Conservation (phyloP, 2,797 vertebrate species). For the Erpetoichthys calabaricus region DNA sequence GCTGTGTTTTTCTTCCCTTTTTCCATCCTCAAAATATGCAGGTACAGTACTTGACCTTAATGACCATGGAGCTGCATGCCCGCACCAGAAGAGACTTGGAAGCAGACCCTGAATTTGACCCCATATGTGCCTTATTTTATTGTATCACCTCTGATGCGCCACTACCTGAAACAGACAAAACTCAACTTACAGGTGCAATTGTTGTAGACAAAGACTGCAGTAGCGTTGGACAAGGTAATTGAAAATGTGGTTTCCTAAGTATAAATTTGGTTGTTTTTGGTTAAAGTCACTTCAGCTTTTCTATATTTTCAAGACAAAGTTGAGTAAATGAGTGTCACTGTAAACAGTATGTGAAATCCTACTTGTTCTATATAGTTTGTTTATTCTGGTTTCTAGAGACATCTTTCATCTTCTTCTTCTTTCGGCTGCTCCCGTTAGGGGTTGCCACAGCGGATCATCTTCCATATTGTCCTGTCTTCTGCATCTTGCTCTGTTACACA, state of each 20-base stretch:
- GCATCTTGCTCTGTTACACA: no score
- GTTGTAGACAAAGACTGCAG: slow-evolving; percentile 67
- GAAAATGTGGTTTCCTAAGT: background rate
- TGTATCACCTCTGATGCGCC: slow-evolving; percentile 72
- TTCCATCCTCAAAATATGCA: slow-evolving; percentile 23
- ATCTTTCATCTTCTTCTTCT: no score
- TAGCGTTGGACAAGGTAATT: slow-evolving; percentile 49
- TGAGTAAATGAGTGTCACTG: no score
- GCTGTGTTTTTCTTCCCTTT: background rate
- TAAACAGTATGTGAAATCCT: no score
- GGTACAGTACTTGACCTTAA: slow-evolving; percentile 84
- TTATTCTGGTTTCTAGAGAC: no score
- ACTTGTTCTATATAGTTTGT: no score
- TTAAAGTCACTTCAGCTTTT: no score
- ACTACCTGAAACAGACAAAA: slow-evolving; percentile 49
- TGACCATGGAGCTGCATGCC: slow-evolving; percentile 89
- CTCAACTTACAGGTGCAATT: slow-evolving; percentile 68
- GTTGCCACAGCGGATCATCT: no score
- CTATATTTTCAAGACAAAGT: no score
- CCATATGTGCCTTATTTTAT: slow-evolving; percentile 96
- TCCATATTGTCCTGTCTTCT: no score
- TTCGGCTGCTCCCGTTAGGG: no score
- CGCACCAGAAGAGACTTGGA: slow-evolving; percentile 83
- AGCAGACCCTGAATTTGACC: slow-evolving; percentile 93
- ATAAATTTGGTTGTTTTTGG: no score